Evolutionary conservation across 2,797 vertebrate species (phyloP), one percentile per base, ranked within the genome.

Genomic region (Danio aesculapii): DNA sequence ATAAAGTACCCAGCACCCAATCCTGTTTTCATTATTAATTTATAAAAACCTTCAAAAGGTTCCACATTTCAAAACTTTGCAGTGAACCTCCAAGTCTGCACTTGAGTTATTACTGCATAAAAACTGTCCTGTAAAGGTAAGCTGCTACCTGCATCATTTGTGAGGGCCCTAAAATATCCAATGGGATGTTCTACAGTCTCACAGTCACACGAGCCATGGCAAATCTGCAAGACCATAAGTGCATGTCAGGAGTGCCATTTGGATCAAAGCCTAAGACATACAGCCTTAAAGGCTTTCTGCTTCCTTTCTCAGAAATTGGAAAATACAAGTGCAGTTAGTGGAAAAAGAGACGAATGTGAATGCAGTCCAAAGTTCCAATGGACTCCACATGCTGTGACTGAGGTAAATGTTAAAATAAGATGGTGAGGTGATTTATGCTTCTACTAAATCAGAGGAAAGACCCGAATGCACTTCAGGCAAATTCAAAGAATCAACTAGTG

Each of bases 351-450:
- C 14, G 44, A 59, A 80, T 70, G 58, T 53, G 47, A 84, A 86
- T 52, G 64, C 57, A 78, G 17, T 84, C 77, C 73, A 55, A 83
- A 71, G 83, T 84, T 83, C 73, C 81, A 81, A 70, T 86, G 57
- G 73, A 66, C 77, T 83, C 16, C 78, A 81, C 58, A 53, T 78
- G 70, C 21, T 82, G 62, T 50, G 75, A 83, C 58, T 78, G 72
- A 69, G 68, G 57, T 64, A 50, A n/a, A 78, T 67, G 53, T 72
- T 83, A 81, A 76, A 86, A 72, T 75, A 79, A 67, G 49, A 83
- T 52, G 67, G 68, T 68, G 43, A 82, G 43, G 17, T 72, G n/a
- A 46, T 57, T 82, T 79, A 61, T 55, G 68, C 63, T 82, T 55
- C 46, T 63, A 19, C 53, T 59, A 67, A 30, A 4, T 59, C n/a